Percentiles rank a stretch among this genome's conserved stretches.
Conservation (phyloP, 2,113 vertebrate species). For the Corythornis cristatus region DNA sequence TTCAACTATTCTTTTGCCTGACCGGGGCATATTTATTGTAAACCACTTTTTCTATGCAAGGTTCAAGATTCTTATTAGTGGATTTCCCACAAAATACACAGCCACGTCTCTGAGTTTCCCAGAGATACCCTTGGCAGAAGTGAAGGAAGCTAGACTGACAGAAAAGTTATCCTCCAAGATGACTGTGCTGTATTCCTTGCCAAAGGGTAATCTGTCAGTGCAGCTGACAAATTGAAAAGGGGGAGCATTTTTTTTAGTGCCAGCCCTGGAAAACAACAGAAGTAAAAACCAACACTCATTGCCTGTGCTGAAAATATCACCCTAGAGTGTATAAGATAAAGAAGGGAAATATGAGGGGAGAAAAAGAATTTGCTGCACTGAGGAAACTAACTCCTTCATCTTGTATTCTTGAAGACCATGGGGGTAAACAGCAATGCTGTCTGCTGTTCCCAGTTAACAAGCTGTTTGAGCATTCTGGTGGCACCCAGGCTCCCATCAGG, state of each 20-base stretch:
- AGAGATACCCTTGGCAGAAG: conserved; percentile 49
- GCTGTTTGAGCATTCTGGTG: conserved; percentile 40
- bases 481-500: neutral
- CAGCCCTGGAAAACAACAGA: conserved; percentile 17
- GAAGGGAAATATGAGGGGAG: neutral
- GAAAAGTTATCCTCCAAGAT: conserved; percentile 47
- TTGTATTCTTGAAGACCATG: neutral
- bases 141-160: conserved; percentile 45
- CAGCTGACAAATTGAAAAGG: conserved; percentile 50
- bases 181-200: conserved; percentile 13
- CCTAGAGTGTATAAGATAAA: neutral
- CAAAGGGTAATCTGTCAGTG: conserved; percentile 48
- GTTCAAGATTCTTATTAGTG: neutral
- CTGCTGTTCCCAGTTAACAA: conserved; percentile 29
- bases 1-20: neutral
- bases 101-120: neutral
- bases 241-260: conserved; percentile 37
- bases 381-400: neutral
- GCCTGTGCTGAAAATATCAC: neutral
- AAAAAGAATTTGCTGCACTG: neutral
- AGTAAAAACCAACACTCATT: conserved; percentile 14
- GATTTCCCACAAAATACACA: conserved; percentile 11
- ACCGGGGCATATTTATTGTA: neutral
- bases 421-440: neutral
- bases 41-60: neutral